Evolutionary conservation across 2,797 vertebrate species (phyloP).

Genomic region (Pterois miles): DNA sequence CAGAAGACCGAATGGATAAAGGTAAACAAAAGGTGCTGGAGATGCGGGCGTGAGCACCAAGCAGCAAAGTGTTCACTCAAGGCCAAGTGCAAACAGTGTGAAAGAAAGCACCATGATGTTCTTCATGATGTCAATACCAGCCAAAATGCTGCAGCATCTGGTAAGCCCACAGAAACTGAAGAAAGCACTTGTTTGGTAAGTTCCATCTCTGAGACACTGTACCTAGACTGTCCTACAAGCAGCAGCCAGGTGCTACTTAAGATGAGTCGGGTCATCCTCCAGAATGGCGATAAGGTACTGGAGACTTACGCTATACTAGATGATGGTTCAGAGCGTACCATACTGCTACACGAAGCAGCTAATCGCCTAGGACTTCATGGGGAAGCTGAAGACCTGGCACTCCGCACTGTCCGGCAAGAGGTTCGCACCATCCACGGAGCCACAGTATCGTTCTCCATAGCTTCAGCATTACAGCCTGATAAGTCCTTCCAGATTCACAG

Average conservation of each 20-base stretch:
- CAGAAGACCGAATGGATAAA: constrained; percentile 39
- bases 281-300: background rate
- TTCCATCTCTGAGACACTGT: background rate
- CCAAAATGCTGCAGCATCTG: background rate
- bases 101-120: constrained; percentile 11
- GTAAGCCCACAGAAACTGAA: background rate
- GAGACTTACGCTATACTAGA: constrained; percentile 23
- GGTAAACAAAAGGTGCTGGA: constrained; percentile 3
- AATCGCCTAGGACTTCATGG: background rate
- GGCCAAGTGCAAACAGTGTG: constrained; percentile 7
- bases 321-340: constrained; percentile 3
- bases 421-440: constrained; percentile 2
- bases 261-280: background rate
- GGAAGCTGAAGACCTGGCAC: background rate
- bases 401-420: constrained; percentile 18
- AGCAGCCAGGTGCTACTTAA: constrained; percentile 20
- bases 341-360: constrained; percentile 7
- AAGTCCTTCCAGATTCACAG: constrained; percentile 4
- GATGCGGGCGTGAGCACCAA: constrained; percentile 15
- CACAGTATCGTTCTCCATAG: background rate
- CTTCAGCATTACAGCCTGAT: background rate
- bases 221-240: constrained; percentile 12
- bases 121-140: constrained; percentile 16
- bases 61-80: constrained; percentile 22
- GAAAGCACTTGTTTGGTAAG: background rate